Evolutionary conservation across 2,888 invertebrate species (phyloP), one percentile per base, ranked within the genome.

Genomic region (Caenorhabditis sp.): DNA sequence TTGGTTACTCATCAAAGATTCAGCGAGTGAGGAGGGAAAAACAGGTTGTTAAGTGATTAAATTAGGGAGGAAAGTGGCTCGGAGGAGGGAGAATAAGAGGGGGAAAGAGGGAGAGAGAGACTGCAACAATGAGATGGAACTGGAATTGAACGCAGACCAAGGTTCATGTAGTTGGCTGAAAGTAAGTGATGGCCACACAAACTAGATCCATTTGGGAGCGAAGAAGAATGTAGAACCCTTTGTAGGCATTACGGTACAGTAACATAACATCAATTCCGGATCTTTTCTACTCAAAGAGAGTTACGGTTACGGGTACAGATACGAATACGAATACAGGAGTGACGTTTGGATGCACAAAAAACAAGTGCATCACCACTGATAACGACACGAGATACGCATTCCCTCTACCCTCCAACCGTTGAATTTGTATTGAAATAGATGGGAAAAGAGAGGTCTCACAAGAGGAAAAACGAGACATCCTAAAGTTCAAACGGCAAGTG

Each of bases 61-160:
- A 51, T 51, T 51, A 51, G 51, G 22, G 13, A 6, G 18, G 15
- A 20, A 47, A 20, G 20, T 26, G 51, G 51, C 26, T 28, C 28
- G 51, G 24, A 24, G n/a, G 24, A n/a, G n/a, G n/a, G n/a, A n/a
- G n/a, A 26, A 51, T 51, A 24, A 51, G 51, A 24, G 13, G 2
- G 18, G 15, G 9, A 47, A 20, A 9, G 11, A 26, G 51, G 15
- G 15, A 15, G 51, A 51, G 15, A 24, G 24, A 2, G 24, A 24
- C 24, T 51, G 51, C 9, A 51, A 51, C n/a, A 50, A 50, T 20
- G 22, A 22, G 51, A 55, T 26, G 26, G 26, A 22, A 28, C 55
- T 55, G 28, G 26, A 55, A 50, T 24, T 51, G 51, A 28, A 28
- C 55, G 28, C 26, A 55, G 55, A 55, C 55, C 28, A 55, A 55